Base-by-base conservation (phyloP, 1,140 invertebrate genomes). In the Psix sp. region DNA sequence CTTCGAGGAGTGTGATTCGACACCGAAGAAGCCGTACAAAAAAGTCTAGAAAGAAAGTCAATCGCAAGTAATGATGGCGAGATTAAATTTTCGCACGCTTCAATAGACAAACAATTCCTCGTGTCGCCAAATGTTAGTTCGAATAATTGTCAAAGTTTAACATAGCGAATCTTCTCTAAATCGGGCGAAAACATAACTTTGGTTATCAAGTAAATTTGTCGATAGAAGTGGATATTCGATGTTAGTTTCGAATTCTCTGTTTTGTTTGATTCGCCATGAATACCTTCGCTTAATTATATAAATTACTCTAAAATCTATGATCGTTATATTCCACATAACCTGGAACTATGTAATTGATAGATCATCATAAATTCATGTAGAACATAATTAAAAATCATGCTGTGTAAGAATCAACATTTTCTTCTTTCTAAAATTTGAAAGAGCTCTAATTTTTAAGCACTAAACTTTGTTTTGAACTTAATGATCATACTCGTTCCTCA, bases 201-300 rank as follows among this genome's bases (percentile, higher is more conserved):
- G 42, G 43, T 59, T 77, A 67, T 62, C 46, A 60, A 31, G 6
- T 49, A 35, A 51, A 77, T 74, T 67, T 38, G 21, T 26, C 20
- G 36, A 59, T 45, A 36, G 10, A n/a, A 29, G 48, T 36, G 56
- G 62, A 62, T 36, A 45, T 21, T 31, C 36, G 33, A 39, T 66
- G 40, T 40, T 65, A 45, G 42, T 33, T 75, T n/a, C 70, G 31
- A 76, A 81, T 81, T 59, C 70, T 71, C 38, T 42, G 79, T 81
- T 81, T 74, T 77, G 70, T 80, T 81, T 77, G 77, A 76, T 45
- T 29, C 60, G 45, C n/a, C n/a, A n/a, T n/a, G n/a, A n/a, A n/a
- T n/a, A n/a, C n/a, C n/a, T n/a, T n/a, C n/a, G n/a, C n/a, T n/a
- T n/a, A n/a, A n/a, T n/a, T n/a, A n/a, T n/a, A n/a, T n/a, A n/a